Base-by-base conservation (phyloP, 2,797 vertebrate species). In the Triplophysa yarkandensis region DNA sequence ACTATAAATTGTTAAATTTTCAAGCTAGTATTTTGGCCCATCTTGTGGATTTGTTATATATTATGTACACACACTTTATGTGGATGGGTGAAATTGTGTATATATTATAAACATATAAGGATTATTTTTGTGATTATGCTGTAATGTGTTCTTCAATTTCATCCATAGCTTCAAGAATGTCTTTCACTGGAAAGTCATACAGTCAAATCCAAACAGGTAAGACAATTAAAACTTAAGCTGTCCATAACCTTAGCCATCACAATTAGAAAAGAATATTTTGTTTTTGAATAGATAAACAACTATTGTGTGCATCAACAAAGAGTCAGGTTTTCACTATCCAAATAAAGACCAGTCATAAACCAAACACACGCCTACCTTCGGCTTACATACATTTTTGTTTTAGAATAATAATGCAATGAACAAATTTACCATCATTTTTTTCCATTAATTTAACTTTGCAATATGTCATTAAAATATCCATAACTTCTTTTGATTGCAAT, bases 191-290 rank as follows among this genome's bases (percentile, higher is more conserved):
- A 50, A 80, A 66, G 44, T 28, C 66, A 23, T 74, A 68, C 41
- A 46, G 76, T 65, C 27, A 64, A 19, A 7, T 23, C 32, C 75
- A 69, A 46, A n/a, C 68, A 70, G 69, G 79, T 83, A 39, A 79
- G 67, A 64, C 5, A 11, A 58, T 30, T 2, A 4, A 27, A 25
- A 11, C 13, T 64, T 25, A 8, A 14, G 43, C 23, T 5, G 17
- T 64, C 14, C 23, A 64, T 25, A 17, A 27, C 25, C 44, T 14
- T 23, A 43, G 36, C 6, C 14, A 39, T 17, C 17, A 8, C n/a
- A 28, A 19, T 63, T 16, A 27, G 21, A 14, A 19, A 23, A 27
- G 13, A 16, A 8, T 41, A 57, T 41, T 19, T 74, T 69, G 23
- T 54, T 48, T 68, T 67, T 32, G 17, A 57, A 30, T 57, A 57